Percentiles rank a stretch among this genome's conserved stretches.
Evolutionary conservation across 2,888 invertebrate genomes (phyloP).

Genomic region (Auanema freiburgensis): DNA sequence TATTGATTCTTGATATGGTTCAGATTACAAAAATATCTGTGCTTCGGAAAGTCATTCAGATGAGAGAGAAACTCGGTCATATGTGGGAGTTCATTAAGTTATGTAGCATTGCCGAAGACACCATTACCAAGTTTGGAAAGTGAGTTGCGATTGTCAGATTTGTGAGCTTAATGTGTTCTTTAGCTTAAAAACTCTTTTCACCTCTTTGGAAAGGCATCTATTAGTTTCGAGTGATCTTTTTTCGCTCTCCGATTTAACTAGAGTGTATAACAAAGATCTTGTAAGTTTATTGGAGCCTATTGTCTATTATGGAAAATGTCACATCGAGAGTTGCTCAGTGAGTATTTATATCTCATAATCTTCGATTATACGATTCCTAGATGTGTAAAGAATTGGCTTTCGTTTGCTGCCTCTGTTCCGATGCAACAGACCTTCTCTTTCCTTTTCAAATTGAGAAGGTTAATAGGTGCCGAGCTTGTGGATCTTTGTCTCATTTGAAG

Average conservation of each 20-base stretch:
- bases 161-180: conserved; percentile 15
- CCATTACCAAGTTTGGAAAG: conserved; percentile 37
- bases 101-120: conserved; percentile 71
- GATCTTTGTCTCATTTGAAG: conserved; percentile 38
- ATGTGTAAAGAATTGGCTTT: conserved; percentile 12
- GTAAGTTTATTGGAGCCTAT: conserved; percentile 44
- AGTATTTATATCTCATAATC: background rate
- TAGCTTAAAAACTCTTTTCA: conserved; percentile 55
- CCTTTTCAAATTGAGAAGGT: conserved; percentile 29
- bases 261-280: conserved; percentile 52
- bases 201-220: conserved; percentile 50
- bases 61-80: conserved; percentile 74
- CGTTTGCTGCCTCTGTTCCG: conserved; percentile 24
- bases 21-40: conserved; percentile 26
- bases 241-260: conserved; percentile 54
- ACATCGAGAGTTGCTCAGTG: conserved; percentile 25
- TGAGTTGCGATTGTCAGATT: conserved; percentile 14
- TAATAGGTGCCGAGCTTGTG: conserved; percentile 48
- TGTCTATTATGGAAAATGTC: conserved; percentile 28
- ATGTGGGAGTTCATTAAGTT: conserved; percentile 68
- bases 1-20: background rate
- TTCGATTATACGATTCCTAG: conserved; percentile 1
- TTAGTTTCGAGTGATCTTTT: conserved; percentile 49
- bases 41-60: conserved; percentile 62
- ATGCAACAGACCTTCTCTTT: conserved; percentile 26